A percentile compares a stretch with the other conserved stretches of the same genome.
Conservation (phyloP, 2,888 invertebrate genomes). For the Caradrina kadenii region DNA sequence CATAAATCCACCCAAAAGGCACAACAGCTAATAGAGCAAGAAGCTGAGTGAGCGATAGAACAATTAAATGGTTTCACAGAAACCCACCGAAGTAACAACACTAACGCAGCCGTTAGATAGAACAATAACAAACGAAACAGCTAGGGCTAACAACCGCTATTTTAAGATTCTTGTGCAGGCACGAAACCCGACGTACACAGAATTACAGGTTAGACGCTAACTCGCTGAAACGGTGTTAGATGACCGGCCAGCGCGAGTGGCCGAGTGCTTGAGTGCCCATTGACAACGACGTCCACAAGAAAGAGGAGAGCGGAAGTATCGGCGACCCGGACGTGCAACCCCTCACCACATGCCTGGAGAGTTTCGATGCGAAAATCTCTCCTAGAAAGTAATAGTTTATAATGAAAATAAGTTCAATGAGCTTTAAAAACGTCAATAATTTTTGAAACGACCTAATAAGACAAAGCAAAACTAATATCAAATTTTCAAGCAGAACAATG, state of each 20-base stretch:
- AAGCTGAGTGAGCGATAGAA: neutral
- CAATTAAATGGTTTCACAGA: neutral
- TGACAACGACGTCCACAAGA: constrained; percentile 45
- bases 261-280: constrained; percentile 41
- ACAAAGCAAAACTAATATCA: constrained; percentile 26
- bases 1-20: neutral
- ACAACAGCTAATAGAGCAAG: neutral
- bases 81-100: constrained; percentile 20
- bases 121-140: constrained; percentile 56
- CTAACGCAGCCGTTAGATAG: constrained; percentile 19
- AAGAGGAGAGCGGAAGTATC: constrained; percentile 38
- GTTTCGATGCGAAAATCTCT: neutral
- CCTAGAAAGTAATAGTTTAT: no score
- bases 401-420: neutral
- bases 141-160: constrained; percentile 48
- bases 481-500: neutral
- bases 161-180: constrained; percentile 51
- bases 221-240: constrained; percentile 58
- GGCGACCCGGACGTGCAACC: constrained; percentile 30
- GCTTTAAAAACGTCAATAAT: neutral
- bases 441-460: neutral
- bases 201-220: constrained; percentile 65
- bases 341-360: neutral
- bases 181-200: constrained; percentile 47
- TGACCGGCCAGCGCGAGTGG: constrained; percentile 50